Evolutionary conservation across 2,113 vertebrate species (phyloP), one percentile per base, ranked within the genome.

Genomic region (Proteles cristata): DNA sequence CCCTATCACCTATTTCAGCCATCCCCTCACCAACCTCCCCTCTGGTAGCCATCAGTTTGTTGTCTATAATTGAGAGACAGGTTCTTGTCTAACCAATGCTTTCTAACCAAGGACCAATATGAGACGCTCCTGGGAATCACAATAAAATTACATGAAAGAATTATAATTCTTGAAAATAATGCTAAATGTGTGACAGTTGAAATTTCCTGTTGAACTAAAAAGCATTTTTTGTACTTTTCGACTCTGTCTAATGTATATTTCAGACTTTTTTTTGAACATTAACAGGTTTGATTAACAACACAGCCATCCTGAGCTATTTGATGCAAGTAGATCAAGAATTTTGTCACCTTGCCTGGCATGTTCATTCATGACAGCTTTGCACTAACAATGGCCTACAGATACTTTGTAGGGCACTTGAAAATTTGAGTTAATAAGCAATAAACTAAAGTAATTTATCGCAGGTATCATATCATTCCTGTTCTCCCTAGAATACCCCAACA

Each of bases 371-470:
- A 55, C 79, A 92, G 55, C 76, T 80, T 35, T 96, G 74, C 4
- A 50, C 53, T 94, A 92, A 97, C 87, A 92, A 1, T 19, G 90
- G 81, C 90, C 97, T 5, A 95, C 93, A 97, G 97, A 97, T 55
- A 97, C 94, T 97, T 97, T 96, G 88, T 0, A 7, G 98, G 97
- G 61, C 81, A 96, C 92, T 63, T 97, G 93, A 87, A 96, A 98
- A 84, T 97, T 89, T 97, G 31, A 77, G 95, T 96, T 98, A 98
- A 95, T 93, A 98, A 94, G 81, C 97, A 97, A 97, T 95, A 97
- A 94, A 98, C 86, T 94, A 48, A 87, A 93, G 81, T 43, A 93
- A 97, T 93, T 98, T 98, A 93, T 0, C 94, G 94, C 93, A 96
- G 71, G 84, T 95, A 92, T 93, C 96, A 71, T 88, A 92, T 93